A percentile compares a stretch with the other conserved stretches of the same genome.
Evolutionary conservation across 2,113 vertebrate genomes (phyloP).

Genomic region (Varanus komodoensis): DNA sequence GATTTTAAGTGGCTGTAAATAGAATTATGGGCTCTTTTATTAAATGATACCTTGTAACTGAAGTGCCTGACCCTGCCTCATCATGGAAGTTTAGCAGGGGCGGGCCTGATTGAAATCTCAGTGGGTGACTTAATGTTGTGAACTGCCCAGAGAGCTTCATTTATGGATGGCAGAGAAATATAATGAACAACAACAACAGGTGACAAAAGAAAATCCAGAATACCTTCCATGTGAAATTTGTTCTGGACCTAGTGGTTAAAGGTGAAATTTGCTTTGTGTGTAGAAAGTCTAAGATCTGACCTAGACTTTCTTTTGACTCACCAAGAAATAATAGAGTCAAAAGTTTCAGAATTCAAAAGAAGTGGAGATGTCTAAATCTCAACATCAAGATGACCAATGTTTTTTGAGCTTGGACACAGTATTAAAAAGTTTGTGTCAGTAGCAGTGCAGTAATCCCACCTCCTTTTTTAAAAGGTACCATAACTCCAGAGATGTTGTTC

Average conservation of each 20-base stretch:
- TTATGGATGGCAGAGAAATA: too few species aligned
- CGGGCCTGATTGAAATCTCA: too few species aligned
- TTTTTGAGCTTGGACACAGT: not conserved
- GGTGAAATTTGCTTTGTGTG: not conserved
- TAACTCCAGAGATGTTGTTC: too few species aligned
- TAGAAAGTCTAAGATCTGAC: not conserved
- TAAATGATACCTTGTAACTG: not conserved
- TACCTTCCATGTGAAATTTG: not conserved
- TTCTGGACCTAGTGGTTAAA: not conserved
- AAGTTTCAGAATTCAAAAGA: not conserved
- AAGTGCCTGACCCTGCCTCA: too few species aligned
- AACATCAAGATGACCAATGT: not conserved
- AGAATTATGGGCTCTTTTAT: not conserved
- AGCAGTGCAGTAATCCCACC: not conserved
- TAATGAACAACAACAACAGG: too few species aligned
- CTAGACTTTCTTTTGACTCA: not conserved
- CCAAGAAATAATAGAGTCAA: not conserved
- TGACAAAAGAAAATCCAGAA: not conserved
- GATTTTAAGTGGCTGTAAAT: not conserved
- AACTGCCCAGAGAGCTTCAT: too few species aligned
- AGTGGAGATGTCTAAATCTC: not conserved
- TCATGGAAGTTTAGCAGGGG: too few species aligned
- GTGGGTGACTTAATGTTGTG: too few species aligned
- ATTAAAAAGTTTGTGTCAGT: not conserved
- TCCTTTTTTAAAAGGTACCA: too few species aligned